Percentiles rank a stretch among this genome's conserved stretches.
Evolutionary conservation across 2,797 vertebrate genomes (phyloP).

Genomic region (Gastrophryne carolinensis): DNA sequence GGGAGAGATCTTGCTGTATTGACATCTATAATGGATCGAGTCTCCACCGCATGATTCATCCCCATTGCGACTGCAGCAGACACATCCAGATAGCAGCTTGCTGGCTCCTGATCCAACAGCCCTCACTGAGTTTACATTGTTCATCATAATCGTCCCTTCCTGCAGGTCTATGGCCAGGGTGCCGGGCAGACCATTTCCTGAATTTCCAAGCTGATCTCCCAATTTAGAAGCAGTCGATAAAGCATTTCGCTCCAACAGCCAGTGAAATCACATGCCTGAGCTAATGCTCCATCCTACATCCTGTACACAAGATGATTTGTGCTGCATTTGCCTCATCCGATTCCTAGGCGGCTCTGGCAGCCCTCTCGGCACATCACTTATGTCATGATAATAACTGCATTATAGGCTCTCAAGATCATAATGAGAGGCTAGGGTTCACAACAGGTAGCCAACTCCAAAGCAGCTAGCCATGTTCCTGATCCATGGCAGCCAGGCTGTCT

Average conservation of each 20-base stretch:
- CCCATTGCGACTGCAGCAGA: slow-evolving; percentile 53
- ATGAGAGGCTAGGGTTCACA: no score
- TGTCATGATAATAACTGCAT: no score
- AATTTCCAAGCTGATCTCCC: not conserved
- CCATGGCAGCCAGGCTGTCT: no score
- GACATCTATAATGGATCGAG: slow-evolving; percentile 31
- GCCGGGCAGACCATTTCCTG: no score
- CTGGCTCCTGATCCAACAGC: slow-evolving; percentile 51
- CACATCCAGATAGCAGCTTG: slow-evolving; percentile 57
- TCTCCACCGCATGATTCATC: slow-evolving; percentile 54
- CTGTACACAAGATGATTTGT: not conserved
- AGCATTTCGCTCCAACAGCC: not conserved
- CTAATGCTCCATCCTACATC: not conserved
- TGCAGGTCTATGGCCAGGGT: no score
- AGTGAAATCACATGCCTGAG: not conserved
- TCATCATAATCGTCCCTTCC: no score
- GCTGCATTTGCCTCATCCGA: not conserved
- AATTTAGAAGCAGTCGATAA: slow-evolving; percentile 7
- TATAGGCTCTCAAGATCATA: no score
- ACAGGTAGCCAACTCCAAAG: no score
- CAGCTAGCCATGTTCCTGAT: no score
- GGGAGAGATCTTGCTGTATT: slow-evolving; percentile 8
- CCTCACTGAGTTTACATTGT: not conserved
- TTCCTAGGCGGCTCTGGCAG: not conserved
- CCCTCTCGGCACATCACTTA: not conserved